A percentile compares a stretch with the other conserved stretches of the same genome.
Conservation (phyloP, 1,140 invertebrate species). For the Zeugodacus cucurbitae region DNA sequence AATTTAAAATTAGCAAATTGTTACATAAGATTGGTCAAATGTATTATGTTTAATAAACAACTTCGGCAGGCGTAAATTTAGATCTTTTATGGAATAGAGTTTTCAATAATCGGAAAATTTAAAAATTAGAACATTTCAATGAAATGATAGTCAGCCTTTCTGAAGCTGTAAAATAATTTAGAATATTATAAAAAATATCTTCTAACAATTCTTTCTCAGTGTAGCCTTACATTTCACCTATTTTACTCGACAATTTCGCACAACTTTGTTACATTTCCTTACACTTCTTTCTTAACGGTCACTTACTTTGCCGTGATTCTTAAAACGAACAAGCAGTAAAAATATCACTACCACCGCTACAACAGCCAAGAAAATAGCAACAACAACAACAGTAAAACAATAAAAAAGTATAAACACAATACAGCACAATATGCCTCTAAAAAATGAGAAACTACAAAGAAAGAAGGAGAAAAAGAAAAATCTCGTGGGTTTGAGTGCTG, state of each 20-base stretch:
- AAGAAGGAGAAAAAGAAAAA: not conserved
- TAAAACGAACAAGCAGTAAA: not conserved
- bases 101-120: no score
- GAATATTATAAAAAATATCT: no score
- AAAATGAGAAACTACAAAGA: not conserved
- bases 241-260: not conserved
- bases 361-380: not conserved
- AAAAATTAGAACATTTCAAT: no score
- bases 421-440: not conserved
- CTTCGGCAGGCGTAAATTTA: no score
- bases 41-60: no score
- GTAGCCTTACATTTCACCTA: not conserved
- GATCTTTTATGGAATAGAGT: no score
- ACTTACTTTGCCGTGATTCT: not conserved
- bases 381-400: not conserved
- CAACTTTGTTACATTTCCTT: not conserved
- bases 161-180: no score
- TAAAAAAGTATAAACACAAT: not conserved
- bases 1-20: no score
- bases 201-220: not conserved
- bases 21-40: no score
- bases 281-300: not conserved
- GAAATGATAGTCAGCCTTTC: no score
- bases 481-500: not conserved
- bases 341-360: not conserved